A percentile compares a stretch with the other conserved stretches of the same genome.
phyloP scores from a whole-genome alignment of 2,888 invertebrate species.

The Yponomeuta sedellus region DNA sequence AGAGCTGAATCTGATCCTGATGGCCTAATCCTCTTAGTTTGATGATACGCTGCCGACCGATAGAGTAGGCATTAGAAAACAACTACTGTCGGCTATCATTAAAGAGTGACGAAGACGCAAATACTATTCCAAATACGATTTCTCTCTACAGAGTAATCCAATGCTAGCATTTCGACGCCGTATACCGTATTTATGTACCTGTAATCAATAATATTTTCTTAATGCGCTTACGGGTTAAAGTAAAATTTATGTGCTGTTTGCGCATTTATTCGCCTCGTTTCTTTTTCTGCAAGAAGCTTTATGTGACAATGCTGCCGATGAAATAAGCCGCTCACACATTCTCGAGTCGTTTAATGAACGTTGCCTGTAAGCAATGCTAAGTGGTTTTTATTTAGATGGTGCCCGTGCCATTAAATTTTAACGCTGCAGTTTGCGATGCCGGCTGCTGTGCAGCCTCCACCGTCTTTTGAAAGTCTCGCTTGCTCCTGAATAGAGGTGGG shows the following conservation, averaged over 20 bases:
- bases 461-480: constrained; percentile 5
- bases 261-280: constrained; percentile 40
- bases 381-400: background rate
- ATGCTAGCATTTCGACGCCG: constrained; percentile 37
- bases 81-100: background rate
- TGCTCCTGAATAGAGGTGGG: constrained; percentile 27
- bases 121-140: constrained; percentile 6
- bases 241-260: constrained; percentile 66
- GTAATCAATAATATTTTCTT: constrained; percentile 42
- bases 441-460: background rate
- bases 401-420: constrained; percentile 9
- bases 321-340: constrained; percentile 14
- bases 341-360: background rate
- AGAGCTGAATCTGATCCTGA: too few relatives aligned
- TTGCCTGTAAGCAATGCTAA: background rate
- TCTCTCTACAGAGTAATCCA: constrained; percentile 17
- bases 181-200: constrained; percentile 38
- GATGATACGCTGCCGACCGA: constrained; percentile 30
- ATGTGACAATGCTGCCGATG: background rate
- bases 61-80: constrained; percentile 4
- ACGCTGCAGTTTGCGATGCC: constrained; percentile 9
- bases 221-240: constrained; percentile 52
- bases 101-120: background rate
- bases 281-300: background rate
- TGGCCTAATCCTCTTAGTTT: constrained; percentile 57